Base-by-base conservation (phyloP, 2,888 invertebrate species). In the Andrena bicolor region DNA sequence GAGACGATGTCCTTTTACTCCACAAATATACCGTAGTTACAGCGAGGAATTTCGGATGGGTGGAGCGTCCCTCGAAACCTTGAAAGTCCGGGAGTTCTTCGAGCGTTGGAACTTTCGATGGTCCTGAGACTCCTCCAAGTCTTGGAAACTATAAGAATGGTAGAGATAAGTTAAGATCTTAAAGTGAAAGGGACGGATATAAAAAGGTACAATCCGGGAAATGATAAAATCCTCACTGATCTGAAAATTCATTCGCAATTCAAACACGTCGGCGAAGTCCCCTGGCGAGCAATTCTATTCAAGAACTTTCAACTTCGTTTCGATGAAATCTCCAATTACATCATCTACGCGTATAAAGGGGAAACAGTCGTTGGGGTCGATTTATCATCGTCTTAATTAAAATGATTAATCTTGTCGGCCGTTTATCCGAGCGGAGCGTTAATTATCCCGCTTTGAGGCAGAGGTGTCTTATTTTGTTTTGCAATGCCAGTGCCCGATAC, bases 361-460 rank as follows among this genome's bases (percentile, higher is more conserved):
- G 20, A 10, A 26, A 30, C 3, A 23, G 26, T n/a, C 48, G 3
- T 35, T n/a, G 1, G 13, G 20, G 28, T 53, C 65, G 65, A 69
- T 75, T 65, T 1, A 58, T 63, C 53, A 65, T 23, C 23, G 30
- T 30, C 49, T 53, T 77, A 83, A 83, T 84, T 80, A 81, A 60
- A 65, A 20, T 68, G 64, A 77, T 85, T 69, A 80, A 85, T 85
- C 68, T 66, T 20, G 68, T 51, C 56, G 49, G 26, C 32, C 23
- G 30, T 70, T 75, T 61, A 65, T 74, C 70, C 56, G 65, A 35
- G 41, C 53, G 48, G 30, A 49, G 23, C 53, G 76, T 82, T 82
- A 85, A 85, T 85, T 75, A 72, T 60, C 70, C 13, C 58, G 20
- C 51, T 74, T 75, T 85, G 80, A 77, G 58, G 48, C 72, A 76